Evolutionary conservation across 2,113 vertebrate species (phyloP), one percentile per base, ranked within the genome.

Genomic region (Paralichthys olivaceus): DNA sequence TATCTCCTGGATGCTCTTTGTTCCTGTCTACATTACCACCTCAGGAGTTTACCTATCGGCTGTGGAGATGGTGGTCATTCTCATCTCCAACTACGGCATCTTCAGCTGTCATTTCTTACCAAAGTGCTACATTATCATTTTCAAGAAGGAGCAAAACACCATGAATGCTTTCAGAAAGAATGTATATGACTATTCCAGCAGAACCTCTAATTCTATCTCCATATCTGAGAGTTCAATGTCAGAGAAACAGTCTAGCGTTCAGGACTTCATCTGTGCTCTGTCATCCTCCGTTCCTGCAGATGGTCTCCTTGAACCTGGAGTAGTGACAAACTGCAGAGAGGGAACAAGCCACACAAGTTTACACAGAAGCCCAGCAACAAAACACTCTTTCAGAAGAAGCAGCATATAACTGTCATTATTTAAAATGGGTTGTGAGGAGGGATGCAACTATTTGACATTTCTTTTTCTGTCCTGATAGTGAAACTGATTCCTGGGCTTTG

Each of bases 21-120:
- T 98, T 40, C 97, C 96, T 0, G 82, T 96, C 32, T 95, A 96
- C 0, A 89, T 94, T 23, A 96, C 94, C 32, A 96, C 96, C 0
- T 92, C 92, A 51, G 96, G 96, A 23, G 94, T 94, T 59, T 96
- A 97, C 72, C 85, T 96, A 57, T 95, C 96, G 0, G 95, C 96
- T 2, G 95, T 96, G 63, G 96, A 98, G 90, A 95, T 96, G 75
- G 96, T 96, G 0, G 93, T 97, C 22, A 96, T 97, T 79, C 93
- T 98, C 78, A 96, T 97, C 89, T 97, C 96, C 47, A 97, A 96
- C 75, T 97, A 96, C 0, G 95, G 95, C 7, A 94, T 97, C 66
- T 84, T 97, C 54, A 91, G 95, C 71, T 98, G 96, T 75, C 96
- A 93, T 2, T 97, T 97, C 80, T 90, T 97, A 53, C 95, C 96